Base-by-base conservation (phyloP, 2,797 vertebrate species). In the Numenius phaeopus region DNA sequence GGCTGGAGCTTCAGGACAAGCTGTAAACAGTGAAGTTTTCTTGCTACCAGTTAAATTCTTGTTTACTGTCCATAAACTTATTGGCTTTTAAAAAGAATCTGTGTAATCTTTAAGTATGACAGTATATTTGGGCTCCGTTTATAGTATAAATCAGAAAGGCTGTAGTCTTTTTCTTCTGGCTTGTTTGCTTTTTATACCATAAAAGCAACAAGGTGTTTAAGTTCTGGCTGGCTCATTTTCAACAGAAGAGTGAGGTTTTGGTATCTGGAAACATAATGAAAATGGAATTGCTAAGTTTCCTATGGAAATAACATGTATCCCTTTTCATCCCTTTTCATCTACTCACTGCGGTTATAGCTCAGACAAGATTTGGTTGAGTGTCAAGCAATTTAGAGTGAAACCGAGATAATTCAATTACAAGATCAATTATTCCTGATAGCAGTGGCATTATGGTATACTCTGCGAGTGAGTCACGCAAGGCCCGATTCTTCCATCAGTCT, bases 401-500 rank as follows among this genome's bases (percentile, higher is more conserved):
- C 62, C 42, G 40, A 55, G 22, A 29, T 20, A 83, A 67, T 42
- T 94, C 84, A 90, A 96, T 96, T 95, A 96, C 0, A 11, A 96
- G 70, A 50, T 67, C 9, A 82, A 34, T 97, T 81, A 80, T 44
- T 95, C 57, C 58, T 39, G 55, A 18, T 30, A 26, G 14, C 13
- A 58, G 27, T 59, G 73, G 37, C 26, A 9, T 27, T 46, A 0
- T 18, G 44, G 62, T 44, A 30, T 47, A 6, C 18, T 59, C 80
- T 59, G 23, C 14, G 12, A 44, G 24, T 24, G 23, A 22, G 46
- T 98, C 96, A 98, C 9, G 73, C 90, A 24, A 99, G 98, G 39
- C 99, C 98, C 2, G 99, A 99, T 97, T 99, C 99, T 94, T 98
- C 97, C 76, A 99, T 99, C 98, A 99, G 99, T 86, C 98, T 97